These are phyloP conservation scores for Hydraecia micacea DNA, from an alignment of 2,888 invertebrate genomes.

Conservation along the genomic window DNA sequence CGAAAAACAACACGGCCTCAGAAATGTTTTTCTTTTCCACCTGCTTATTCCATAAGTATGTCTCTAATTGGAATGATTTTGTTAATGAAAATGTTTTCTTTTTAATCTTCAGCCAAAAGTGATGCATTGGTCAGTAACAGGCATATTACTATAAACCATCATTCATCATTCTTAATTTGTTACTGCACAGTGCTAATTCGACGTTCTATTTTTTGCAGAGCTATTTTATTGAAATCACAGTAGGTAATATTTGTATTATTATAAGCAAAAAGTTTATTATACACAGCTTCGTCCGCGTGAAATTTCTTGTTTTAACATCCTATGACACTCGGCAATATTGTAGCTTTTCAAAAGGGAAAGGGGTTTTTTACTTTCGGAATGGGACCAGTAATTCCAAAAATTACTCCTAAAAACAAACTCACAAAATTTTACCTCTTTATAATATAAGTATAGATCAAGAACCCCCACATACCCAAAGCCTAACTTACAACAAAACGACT, in stretches of 20 bases:
- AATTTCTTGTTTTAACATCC: neutral
- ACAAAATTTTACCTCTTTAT: neutral
- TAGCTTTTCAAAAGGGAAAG: neutral
- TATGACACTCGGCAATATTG: neutral
- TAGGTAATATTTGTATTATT: neutral
- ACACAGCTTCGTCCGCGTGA: neutral
- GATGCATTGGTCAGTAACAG: neutral
- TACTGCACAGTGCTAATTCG: neutral
- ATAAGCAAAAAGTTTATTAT: neutral
- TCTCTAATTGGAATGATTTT: neutral
- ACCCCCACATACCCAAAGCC: neutral
- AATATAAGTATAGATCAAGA: neutral
- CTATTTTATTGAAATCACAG: neutral
- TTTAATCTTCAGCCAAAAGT: neutral
- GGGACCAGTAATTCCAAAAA: neutral
- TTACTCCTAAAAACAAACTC: neutral
- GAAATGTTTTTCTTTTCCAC: neutral
- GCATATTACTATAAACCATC: neutral
- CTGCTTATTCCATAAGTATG: neutral
- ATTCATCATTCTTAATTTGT: conserved; percentile 7
- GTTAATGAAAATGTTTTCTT: neutral
- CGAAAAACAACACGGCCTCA: neutral
- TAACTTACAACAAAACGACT: conserved; percentile 11
- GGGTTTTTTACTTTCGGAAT: neutral
- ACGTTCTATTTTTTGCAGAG: neutral